phyloP scores from a whole-genome alignment of 2,888 invertebrate species.

The Lochmaea crataegi region DNA sequence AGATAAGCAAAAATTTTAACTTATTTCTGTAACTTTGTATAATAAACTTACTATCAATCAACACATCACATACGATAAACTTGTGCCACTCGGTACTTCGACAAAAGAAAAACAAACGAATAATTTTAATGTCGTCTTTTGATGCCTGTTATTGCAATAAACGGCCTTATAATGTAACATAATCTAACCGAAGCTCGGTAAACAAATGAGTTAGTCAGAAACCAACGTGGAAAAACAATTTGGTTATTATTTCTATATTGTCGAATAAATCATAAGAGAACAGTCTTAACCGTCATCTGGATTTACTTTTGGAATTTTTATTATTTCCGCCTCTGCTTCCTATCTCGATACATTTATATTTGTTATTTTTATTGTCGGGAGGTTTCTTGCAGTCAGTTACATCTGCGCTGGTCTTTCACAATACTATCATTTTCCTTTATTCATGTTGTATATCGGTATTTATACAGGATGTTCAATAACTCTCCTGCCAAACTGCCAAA shows the following conservation, averaged over 20 bases:
- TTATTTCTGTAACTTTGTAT: too few species aligned
- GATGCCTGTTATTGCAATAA: conserved; percentile 49
- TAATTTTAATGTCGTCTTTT: conserved; percentile 42
- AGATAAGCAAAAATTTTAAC: too few species aligned
- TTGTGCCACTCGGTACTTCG: not conserved
- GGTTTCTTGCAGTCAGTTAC: not conserved
- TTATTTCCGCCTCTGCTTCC: conserved; percentile 58
- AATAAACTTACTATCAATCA: too few species aligned
- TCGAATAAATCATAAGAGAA: conserved; percentile 54
- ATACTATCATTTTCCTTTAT: not conserved
- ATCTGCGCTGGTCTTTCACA: not conserved
- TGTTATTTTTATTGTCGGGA: conserved; percentile 51
- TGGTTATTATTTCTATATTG: conserved; percentile 53
- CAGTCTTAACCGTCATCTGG: conserved; percentile 52
- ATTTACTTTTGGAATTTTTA: conserved; percentile 55
- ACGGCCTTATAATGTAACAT: conserved; percentile 48
- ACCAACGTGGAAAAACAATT: conserved; percentile 54
- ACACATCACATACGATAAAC: not conserved
- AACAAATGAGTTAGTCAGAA: conserved; percentile 53
- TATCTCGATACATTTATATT: conserved; percentile 47
- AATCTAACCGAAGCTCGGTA: conserved; percentile 45
- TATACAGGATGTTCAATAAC: too few species aligned
- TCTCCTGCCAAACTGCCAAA: too few species aligned
- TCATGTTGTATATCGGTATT: too few species aligned
- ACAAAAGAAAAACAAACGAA: conserved; percentile 12